A percentile compares a stretch with the other conserved stretches of the same genome.
Conservation (phyloP, 2,888 invertebrate genomes). For the Oscheius sp. region DNA sequence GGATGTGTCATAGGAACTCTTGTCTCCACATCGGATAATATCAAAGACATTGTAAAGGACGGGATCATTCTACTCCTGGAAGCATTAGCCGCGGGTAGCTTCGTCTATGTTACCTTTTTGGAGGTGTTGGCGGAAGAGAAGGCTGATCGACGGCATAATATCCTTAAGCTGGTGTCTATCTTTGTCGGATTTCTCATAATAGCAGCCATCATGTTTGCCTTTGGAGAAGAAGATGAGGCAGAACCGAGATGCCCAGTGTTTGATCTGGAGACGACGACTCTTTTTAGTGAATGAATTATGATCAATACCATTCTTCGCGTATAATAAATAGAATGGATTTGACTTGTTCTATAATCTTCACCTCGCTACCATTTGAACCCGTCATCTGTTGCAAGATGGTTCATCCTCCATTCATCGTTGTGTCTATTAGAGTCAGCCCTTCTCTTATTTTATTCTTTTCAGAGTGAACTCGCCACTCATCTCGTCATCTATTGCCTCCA, state of each 20-base stretch:
- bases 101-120: conserved; percentile 64
- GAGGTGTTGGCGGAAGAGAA: conserved; percentile 51
- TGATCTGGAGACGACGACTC: not conserved
- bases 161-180: conserved; percentile 59
- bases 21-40: conserved; percentile 22
- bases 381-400: not conserved
- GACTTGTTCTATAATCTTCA: not conserved
- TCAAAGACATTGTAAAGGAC: conserved; percentile 51
- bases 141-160: conserved; percentile 43
- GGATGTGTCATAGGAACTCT: conserved; percentile 72
- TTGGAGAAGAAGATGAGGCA: conserved; percentile 19
- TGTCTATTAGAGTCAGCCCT: not conserved
- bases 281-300: no score
- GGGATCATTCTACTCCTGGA: conserved; percentile 60
- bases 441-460: not conserved
- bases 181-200: conserved; percentile 60
- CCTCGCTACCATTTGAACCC: not conserved
- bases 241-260: not conserved
- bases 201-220: conserved; percentile 44
- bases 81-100: conserved; percentile 62
- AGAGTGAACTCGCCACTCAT: not conserved
- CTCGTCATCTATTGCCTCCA: not conserved
- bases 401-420: not conserved
- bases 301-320: not conserved
- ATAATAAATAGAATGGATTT: not conserved